Evolutionary conservation across 2,888 invertebrate species (phyloP).

Genomic region (Thereva unica): DNA sequence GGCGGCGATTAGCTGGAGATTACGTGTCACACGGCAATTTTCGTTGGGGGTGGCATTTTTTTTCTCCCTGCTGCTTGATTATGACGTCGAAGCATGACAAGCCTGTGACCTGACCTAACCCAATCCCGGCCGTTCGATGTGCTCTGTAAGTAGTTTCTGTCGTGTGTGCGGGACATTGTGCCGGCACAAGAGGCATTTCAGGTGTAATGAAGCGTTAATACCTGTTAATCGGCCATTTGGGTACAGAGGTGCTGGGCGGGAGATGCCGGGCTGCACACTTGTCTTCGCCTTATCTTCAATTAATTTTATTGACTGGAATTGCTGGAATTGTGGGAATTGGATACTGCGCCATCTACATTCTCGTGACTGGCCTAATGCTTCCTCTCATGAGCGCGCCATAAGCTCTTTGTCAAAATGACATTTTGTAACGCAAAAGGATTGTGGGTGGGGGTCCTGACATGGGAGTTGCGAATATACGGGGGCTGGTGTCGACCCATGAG

Average conservation of each 20-base stretch:
- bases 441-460: no score
- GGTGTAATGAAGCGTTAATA: slow-evolving; percentile 34
- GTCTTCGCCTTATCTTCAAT: slow-evolving; percentile 19
- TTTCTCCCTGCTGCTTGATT: neutral
- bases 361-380: neutral
- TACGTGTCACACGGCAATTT: slow-evolving; percentile 28
- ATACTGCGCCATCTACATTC: slow-evolving; percentile 21
- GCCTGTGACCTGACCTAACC: slow-evolving; percentile 8
- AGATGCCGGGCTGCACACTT: neutral
- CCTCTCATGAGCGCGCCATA: no score
- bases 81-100: slow-evolving; percentile 19
- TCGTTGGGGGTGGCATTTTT: neutral
- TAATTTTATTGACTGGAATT: slow-evolving; percentile 20
- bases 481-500: no score
- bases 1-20: slow-evolving; percentile 16
- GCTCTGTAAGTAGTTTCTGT: neutral
- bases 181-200: neutral
- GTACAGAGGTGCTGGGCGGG: slow-evolving; percentile 13
- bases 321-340: neutral
- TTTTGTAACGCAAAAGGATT: no score
- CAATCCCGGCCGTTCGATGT: neutral
- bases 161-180: slow-evolving; percentile 9
- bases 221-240: slow-evolving; percentile 31
- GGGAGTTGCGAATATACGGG: no score
- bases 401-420: no score